Conservation (phyloP, 1,140 invertebrate genomes). For the Helicoverpa armigera region DNA sequence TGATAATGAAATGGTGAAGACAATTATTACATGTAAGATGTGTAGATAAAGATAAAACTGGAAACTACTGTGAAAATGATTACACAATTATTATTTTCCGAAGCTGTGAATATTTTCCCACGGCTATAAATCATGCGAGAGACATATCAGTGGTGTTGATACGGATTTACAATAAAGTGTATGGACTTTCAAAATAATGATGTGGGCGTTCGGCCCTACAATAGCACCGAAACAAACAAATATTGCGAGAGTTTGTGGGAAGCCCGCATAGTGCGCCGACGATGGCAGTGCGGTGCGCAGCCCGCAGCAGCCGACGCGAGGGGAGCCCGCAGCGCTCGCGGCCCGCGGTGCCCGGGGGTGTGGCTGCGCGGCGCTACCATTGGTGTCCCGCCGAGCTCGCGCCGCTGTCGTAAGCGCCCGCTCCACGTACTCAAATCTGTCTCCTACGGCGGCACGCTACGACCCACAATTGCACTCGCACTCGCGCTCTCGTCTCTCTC, state of each 20-base stretch:
- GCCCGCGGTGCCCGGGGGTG: constrained; percentile 63
- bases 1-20: too few relatives aligned
- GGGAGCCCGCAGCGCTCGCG: constrained; percentile 51
- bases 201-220: constrained; percentile 82
- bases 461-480: constrained; percentile 68
- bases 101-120: constrained; percentile 67
- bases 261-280: constrained; percentile 79
- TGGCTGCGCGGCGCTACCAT: constrained; percentile 67
- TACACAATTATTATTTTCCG: neutral
- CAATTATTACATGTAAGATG: too few relatives aligned
- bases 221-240: constrained; percentile 76
- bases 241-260: constrained; percentile 79
- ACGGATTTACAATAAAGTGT: constrained; percentile 80
- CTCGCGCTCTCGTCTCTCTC: constrained; percentile 55
- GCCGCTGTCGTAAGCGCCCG: constrained; percentile 71
- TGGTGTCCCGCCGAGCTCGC: constrained; percentile 59
- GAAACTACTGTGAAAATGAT: neutral
- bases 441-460: constrained; percentile 65
- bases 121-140: constrained; percentile 82
- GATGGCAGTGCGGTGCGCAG: constrained; percentile 57
- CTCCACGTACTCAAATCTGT: constrained; percentile 64
- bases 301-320: constrained; percentile 51
- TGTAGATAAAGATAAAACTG: too few relatives aligned
- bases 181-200: constrained; percentile 82
- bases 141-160: constrained; percentile 80